These are phyloP conservation scores for Labeo calbasu DNA, from an alignment of 2,797 vertebrate genomes.

Conservation along the genomic window DNA sequence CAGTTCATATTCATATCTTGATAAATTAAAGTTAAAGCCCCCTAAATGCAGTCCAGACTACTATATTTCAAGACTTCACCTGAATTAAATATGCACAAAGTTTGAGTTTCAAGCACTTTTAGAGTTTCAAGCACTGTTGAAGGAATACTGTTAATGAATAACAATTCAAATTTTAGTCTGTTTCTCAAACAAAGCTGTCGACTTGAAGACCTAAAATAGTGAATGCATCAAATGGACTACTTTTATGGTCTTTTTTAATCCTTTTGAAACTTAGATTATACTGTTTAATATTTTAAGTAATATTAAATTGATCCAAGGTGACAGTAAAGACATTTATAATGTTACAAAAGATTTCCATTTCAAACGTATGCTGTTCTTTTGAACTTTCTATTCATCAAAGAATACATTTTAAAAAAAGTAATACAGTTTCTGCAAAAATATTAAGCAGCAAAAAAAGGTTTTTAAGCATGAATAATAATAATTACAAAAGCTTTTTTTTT, in stretches of 20 bases:
- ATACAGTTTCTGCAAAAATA: background rate
- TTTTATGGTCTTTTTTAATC: background rate
- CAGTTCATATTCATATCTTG: background rate
- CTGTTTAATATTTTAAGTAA: background rate
- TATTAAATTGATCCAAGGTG: conserved; percentile 1
- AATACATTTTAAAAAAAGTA: background rate
- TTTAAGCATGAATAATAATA: background rate
- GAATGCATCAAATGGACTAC: background rate
- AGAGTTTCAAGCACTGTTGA: background rate
- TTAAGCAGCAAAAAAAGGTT: background rate
- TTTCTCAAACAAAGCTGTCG: background rate
- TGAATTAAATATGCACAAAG: conserved; percentile 1
- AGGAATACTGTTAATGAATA: background rate
- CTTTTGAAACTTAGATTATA: background rate
- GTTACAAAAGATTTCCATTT: background rate
- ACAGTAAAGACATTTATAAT: background rate
- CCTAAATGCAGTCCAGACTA: background rate
- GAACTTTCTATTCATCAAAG: background rate
- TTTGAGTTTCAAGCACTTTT: background rate
- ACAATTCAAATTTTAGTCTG: background rate
- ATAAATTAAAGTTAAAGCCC: background rate
- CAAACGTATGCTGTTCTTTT: background rate
- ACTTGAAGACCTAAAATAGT: background rate
- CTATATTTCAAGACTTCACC: background rate
- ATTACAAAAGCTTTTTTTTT: too few relatives aligned